A percentile compares a stretch with the other conserved stretches of the same genome.
Evolutionary conservation across 2,888 invertebrate species (phyloP).

Genomic region (Cyaniris semiargus): DNA sequence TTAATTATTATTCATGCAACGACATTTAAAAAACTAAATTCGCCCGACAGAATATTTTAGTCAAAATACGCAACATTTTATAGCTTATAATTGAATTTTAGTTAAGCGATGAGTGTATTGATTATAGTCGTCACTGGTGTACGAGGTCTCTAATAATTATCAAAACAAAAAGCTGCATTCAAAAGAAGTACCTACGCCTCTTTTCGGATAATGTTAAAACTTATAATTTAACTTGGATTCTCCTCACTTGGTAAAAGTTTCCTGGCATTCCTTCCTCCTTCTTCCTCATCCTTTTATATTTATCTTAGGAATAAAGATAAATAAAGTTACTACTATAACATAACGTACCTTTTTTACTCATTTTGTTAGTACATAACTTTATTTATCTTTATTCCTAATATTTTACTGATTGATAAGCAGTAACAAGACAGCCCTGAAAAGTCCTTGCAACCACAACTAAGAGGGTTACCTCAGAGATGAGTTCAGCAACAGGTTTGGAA

Average conservation of each 20-base stretch:
- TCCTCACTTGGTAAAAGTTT: too few species aligned
- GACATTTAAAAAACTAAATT: background rate
- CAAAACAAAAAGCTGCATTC: background rate
- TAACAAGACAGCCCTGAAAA: background rate
- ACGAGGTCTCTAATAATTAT: background rate
- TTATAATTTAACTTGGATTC: too few species aligned
- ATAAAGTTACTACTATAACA: too few species aligned
- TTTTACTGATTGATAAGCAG: background rate
- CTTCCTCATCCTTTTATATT: too few species aligned
- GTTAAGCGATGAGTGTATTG: background rate
- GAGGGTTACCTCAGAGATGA: slow-evolving; percentile 32
- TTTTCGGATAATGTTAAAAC: too few species aligned
- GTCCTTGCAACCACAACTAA: background rate
- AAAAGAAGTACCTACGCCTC: too few species aligned
- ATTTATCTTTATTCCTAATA: background rate
- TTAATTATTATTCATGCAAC: background rate
- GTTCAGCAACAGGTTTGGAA: slow-evolving; percentile 38
- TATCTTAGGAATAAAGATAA: too few species aligned
- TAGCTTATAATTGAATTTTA: background rate
- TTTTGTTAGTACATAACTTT: too few species aligned
- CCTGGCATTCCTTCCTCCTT: too few species aligned
- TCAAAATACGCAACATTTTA: too few species aligned
- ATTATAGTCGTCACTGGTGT: background rate
- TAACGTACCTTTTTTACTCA: too few species aligned
- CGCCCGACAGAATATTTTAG: too few species aligned